A percentile compares a stretch with the other conserved stretches of the same genome.
phyloP scores from a whole-genome alignment of 2,888 invertebrate genomes.

The Ephialtes manifestator region DNA sequence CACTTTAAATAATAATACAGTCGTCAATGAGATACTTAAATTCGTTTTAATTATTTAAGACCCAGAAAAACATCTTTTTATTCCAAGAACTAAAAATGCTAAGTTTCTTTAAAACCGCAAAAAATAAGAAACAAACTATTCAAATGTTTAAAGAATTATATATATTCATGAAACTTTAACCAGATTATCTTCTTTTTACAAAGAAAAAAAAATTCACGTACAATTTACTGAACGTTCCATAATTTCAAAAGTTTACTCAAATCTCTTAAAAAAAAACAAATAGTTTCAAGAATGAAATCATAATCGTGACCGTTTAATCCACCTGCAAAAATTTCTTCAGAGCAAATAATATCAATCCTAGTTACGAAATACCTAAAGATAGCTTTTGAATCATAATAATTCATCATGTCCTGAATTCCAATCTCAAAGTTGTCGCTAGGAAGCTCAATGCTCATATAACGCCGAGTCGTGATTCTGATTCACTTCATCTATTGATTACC shows the following conservation, averaged over 20 bases:
- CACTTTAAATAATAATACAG: no score
- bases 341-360: background rate
- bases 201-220: background rate
- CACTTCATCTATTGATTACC: constrained; percentile 26
- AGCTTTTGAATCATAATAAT: background rate
- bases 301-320: background rate
- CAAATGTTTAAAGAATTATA: no score
- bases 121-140: no score
- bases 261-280: background rate
- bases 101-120: background rate
- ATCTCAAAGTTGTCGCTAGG: background rate
- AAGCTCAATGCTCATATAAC: background rate
- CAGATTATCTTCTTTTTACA: no score
- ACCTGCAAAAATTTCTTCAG: background rate
- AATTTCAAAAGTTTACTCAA: background rate
- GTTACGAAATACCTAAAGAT: background rate
- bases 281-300: background rate
- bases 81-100: background rate
- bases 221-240: background rate
- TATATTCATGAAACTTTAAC: no score
- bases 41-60: no score
- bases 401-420: background rate
- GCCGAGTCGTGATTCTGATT: background rate
- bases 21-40: no score
- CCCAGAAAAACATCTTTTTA: no score